Conservation (phyloP, 2,797 vertebrate genomes). For the Karalla daura region DNA sequence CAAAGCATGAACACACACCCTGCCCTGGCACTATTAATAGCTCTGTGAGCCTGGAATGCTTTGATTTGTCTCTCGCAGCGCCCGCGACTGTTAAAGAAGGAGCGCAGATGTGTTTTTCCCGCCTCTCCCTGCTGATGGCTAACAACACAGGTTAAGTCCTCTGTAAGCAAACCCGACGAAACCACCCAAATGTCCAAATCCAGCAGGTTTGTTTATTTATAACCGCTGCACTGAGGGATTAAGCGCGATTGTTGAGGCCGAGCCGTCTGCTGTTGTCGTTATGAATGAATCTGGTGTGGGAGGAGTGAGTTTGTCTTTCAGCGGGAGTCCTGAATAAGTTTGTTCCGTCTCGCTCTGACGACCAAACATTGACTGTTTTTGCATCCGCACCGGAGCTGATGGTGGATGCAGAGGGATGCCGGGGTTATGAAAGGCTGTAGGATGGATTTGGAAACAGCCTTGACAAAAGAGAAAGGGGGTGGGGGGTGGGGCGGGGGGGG, state of each 20-base stretch:
- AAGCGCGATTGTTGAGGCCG: constrained; percentile 15
- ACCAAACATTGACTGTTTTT: constrained; percentile 54
- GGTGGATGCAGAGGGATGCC: constrained; percentile 31
- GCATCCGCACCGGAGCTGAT: constrained; percentile 43
- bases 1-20: constrained; percentile 74
- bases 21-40: constrained; percentile 77
- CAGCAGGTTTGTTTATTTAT: constrained; percentile 18
- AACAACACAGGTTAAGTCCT: constrained; percentile 53
- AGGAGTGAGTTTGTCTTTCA: constrained; percentile 42
- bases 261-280: constrained; percentile 27
- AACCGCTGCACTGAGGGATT: constrained; percentile 14
- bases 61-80: constrained; percentile 74
- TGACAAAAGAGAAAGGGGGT: constrained; percentile 41
- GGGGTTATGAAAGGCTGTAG: constrained; percentile 41
- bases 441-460: constrained; percentile 66
- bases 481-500: constrained; percentile 8
- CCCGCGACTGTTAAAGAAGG: constrained; percentile 59
- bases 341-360: constrained; percentile 59
- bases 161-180: constrained; percentile 32
- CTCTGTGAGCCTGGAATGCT: constrained; percentile 63
- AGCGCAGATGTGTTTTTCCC: constrained; percentile 57
- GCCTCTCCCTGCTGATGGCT: constrained; percentile 53
- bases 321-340: constrained; percentile 38
- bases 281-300: constrained; percentile 39
- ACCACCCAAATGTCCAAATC: constrained; percentile 14